These are phyloP conservation scores for Odontothrips loti DNA, from an alignment of 2,888 invertebrate species.

Conservation along the genomic window DNA sequence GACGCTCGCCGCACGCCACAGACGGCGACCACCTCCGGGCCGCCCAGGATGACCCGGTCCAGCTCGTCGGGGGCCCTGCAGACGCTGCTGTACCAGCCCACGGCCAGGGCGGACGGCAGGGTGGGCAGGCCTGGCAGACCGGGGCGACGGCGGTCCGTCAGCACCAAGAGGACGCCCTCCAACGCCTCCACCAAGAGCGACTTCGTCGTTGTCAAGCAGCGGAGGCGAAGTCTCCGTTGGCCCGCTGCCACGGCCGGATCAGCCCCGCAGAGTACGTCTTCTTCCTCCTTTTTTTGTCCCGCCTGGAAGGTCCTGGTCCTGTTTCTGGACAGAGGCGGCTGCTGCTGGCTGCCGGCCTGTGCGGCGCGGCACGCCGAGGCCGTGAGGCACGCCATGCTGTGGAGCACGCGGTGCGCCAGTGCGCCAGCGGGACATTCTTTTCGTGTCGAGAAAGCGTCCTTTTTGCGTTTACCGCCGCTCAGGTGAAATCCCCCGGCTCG, in stretches of 20 bases:
- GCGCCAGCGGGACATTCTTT: too few species aligned
- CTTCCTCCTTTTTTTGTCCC: neutral
- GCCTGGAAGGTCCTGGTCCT: too few species aligned
- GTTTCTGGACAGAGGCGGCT: too few species aligned
- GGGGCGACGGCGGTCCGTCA: neutral
- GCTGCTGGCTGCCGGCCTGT: too few species aligned
- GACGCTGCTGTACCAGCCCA: neutral
- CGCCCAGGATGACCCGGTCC: conserved; percentile 27
- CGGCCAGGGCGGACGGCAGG: neutral
- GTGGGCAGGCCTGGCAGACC: neutral
- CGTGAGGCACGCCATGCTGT: too few species aligned
- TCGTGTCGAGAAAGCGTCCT: too few species aligned
- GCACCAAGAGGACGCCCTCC: conserved; percentile 30
- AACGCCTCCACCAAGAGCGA: conserved; percentile 16
- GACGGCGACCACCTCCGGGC: neutral
- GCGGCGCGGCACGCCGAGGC: too few species aligned
- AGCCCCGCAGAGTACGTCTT: neutral
- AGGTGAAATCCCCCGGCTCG: too few species aligned
- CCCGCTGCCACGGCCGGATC: neutral
- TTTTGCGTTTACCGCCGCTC: too few species aligned
- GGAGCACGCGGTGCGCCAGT: too few species aligned
- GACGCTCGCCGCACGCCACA: neutral
- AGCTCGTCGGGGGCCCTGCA: conserved; percentile 7
- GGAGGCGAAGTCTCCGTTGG: neutral
- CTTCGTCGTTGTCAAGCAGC: conserved; percentile 5